Evolutionary conservation across 23 tunicate species (phyloP).

Genomic region (Halocynthia roretzi): DNA sequence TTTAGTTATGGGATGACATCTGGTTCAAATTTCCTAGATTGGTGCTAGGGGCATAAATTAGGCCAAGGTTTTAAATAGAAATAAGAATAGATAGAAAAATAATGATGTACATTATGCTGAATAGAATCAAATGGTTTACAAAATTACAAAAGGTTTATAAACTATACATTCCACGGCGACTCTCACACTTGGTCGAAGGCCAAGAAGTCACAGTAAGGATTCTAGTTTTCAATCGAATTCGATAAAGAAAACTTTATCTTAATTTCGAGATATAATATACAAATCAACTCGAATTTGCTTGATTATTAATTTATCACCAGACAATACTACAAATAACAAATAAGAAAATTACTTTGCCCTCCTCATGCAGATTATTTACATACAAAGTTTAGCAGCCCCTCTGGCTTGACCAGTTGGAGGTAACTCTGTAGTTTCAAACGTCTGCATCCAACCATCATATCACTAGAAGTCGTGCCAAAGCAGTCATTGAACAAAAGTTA

Average conservation of each 20-base stretch:
- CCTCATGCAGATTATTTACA: too few relatives aligned
- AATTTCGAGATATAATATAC: neutral
- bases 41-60: neutral
- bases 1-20: neutral
- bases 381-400: too few relatives aligned
- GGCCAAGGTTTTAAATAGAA: neutral
- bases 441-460: neutral
- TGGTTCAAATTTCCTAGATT: neutral
- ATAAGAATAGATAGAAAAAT: slow-evolving; percentile 1
- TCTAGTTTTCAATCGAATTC: too few relatives aligned
- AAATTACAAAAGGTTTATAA: neutral
- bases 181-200: too few relatives aligned
- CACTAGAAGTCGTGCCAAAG: neutral
- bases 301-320: too few relatives aligned
- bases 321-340: too few relatives aligned
- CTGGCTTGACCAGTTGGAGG: neutral
- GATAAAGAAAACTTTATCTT: too few relatives aligned
- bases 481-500: too few relatives aligned
- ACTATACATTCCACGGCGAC: neutral
- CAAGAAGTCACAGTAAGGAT: too few relatives aligned
- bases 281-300: neutral
- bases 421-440: neutral
- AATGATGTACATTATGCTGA: slow-evolving; percentile 12
- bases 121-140: neutral
- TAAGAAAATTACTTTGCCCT: too few relatives aligned